Conservation (phyloP, 2,888 invertebrate species). For the Myopa tessellatipennis region DNA sequence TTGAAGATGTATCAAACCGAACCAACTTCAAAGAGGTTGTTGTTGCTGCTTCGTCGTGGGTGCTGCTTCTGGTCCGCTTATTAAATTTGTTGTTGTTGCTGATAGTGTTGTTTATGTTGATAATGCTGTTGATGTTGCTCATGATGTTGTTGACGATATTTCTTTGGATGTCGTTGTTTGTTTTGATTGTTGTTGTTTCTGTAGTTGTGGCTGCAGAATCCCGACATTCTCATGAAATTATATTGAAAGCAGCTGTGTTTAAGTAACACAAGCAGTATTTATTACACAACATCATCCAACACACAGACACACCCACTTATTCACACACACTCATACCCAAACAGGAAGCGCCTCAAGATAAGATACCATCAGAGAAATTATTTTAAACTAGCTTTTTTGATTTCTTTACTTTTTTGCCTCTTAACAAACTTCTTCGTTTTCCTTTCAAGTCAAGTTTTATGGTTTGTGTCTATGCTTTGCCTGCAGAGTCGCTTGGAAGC, state of each 20-base stretch:
- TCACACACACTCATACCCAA: neutral
- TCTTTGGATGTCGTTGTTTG: neutral
- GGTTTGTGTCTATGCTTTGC: neutral
- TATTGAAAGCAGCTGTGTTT: slow-evolving; percentile 34
- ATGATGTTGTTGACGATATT: neutral
- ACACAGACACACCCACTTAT: slow-evolving; percentile 12
- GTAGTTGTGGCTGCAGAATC: neutral
- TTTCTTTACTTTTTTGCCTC: slow-evolving; percentile 10
- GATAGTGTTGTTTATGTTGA: too few species aligned
- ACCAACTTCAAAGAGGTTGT: too few species aligned
- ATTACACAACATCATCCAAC: slow-evolving; percentile 25
- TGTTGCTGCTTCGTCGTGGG: too few species aligned
- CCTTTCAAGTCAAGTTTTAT: slow-evolving; percentile 10
- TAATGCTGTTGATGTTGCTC: too few species aligned
- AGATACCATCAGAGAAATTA: slow-evolving; percentile 21
- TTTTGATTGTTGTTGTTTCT: neutral
- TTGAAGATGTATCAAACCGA: too few species aligned
- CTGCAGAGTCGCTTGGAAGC: neutral
- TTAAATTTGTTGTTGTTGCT: too few species aligned
- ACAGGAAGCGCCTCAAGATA: neutral
- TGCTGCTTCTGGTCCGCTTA: too few species aligned
- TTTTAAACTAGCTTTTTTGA: slow-evolving; percentile 1
- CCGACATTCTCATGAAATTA: neutral
- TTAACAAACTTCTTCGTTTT: slow-evolving; percentile 5
- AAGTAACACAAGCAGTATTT: slow-evolving; percentile 31